Conservation (phyloP, 2,113 vertebrate species). For the Phaethornis superciliosus region DNA sequence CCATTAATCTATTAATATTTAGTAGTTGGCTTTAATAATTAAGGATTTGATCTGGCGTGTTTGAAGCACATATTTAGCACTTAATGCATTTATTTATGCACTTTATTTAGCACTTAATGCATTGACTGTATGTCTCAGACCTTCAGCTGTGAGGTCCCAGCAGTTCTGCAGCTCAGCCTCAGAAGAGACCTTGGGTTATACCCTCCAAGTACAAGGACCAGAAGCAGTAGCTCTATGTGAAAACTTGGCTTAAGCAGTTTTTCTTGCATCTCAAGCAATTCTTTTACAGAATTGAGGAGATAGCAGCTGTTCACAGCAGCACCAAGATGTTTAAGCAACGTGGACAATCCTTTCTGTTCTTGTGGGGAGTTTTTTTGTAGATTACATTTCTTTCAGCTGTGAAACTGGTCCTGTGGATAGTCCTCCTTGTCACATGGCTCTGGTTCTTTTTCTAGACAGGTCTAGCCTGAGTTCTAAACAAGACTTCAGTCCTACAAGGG, state of each 20-base stretch:
- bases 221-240: not conserved
- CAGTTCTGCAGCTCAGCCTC: not conserved
- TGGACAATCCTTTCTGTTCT: not conserved
- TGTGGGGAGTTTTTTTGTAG: not conserved
- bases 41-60: not conserved
- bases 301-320: not conserved
- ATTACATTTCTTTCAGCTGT: not conserved
- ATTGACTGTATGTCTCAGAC: not conserved
- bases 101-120: not conserved
- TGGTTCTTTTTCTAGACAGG: not conserved
- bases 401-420: not conserved
- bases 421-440: not conserved
- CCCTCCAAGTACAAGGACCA: not conserved
- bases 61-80: not conserved
- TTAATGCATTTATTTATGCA: no score
- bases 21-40: not conserved
- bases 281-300: not conserved
- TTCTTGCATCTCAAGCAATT: not conserved
- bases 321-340: not conserved
- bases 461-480: not conserved
- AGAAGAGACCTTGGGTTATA: not conserved
- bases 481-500: not conserved
- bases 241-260: not conserved
- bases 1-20: not conserved
- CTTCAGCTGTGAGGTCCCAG: not conserved